These are phyloP conservation scores for Dione vanillae DNA, from an alignment of 2,888 invertebrate species.

Conservation along the genomic window DNA sequence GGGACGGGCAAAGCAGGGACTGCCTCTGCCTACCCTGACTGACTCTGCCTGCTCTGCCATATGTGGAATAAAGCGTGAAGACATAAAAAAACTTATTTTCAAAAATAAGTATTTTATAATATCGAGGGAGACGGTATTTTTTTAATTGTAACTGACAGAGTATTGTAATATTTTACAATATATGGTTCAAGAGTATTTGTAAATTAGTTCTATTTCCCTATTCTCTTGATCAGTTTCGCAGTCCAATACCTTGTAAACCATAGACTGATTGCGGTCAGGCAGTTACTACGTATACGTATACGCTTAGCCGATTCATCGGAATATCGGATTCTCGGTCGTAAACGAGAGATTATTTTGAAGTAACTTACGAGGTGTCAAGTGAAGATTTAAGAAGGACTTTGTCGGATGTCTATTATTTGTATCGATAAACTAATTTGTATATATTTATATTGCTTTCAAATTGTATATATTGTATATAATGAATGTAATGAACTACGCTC, in stretches of 20 bases:
- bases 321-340: conserved; percentile 13
- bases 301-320: conserved; percentile 19
- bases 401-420: background rate
- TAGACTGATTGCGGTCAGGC: conserved; percentile 16
- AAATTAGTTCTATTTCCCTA: background rate
- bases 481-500: no score
- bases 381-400: background rate
- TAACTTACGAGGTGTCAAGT: background rate
- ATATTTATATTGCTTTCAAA: no score
- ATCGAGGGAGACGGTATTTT: no score
- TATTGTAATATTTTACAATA: background rate
- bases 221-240: conserved; percentile 8
- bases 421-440: no score
- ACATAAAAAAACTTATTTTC: no score
- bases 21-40: no score
- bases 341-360: conserved; percentile 10
- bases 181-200: background rate
- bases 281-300: conserved; percentile 22
- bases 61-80: no score
- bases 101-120: no score
- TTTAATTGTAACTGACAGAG: no score
- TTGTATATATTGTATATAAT: no score
- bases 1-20: no score
- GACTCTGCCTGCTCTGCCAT: no score
- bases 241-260: conserved; percentile 14